These are phyloP conservation scores for Delia radicum DNA, from an alignment of 1,140 invertebrate species.

Conservation along the genomic window DNA sequence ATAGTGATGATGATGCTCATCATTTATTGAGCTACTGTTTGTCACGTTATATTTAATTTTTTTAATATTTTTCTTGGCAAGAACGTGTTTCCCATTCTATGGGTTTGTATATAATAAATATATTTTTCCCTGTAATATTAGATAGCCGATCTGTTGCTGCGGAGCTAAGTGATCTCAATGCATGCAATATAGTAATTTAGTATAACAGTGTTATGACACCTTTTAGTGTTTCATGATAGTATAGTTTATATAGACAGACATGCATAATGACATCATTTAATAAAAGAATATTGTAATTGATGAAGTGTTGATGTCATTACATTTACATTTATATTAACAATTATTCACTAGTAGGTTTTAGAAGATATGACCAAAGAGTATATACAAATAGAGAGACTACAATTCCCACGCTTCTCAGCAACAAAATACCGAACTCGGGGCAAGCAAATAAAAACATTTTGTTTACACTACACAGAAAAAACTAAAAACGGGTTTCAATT, in stretches of 20 bases:
- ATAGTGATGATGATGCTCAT: neutral
- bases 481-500: too few species aligned
- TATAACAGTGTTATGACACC: neutral
- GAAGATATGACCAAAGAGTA: too few species aligned
- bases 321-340: neutral
- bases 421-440: too few species aligned
- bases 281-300: neutral
- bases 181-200: conserved; percentile 7
- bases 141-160: neutral
- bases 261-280: conserved; percentile 1
- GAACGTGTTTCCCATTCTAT: neutral
- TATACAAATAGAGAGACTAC: too few species aligned
- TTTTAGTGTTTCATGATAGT: neutral
- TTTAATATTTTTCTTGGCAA: neutral
- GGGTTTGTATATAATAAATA: too few species aligned
- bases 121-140: neutral
- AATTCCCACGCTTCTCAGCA: too few species aligned
- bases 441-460: too few species aligned
- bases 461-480: too few species aligned
- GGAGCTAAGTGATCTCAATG: neutral
- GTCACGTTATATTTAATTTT: neutral
- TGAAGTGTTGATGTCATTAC: conserved; percentile 8
- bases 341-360: too few species aligned
- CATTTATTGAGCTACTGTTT: neutral
- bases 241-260: neutral